Base-by-base conservation (phyloP, 2,797 vertebrate genomes). In the Crenichthys baileyi region DNA sequence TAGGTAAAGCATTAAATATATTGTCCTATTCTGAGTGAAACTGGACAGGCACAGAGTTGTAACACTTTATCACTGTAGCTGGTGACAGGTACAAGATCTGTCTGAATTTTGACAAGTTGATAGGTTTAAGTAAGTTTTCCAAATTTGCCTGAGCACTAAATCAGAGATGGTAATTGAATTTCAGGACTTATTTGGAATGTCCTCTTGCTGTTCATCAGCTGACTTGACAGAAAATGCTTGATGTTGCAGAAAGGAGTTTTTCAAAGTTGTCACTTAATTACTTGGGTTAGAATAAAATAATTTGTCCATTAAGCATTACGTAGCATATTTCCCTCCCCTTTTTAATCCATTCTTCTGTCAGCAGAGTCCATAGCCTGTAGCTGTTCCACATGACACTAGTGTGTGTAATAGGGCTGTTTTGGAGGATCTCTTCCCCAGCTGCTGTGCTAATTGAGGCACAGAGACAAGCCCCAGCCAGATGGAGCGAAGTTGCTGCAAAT, bases 401-500 rank as follows among this genome's bases (percentile, higher is more conserved):
- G 88, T 92, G 88, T 90, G 87, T 93, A 89, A 92, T 90, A 86
- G 90, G 90, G 88, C 86, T 88, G 91, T 90, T 91, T 89, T 89
- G 92, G 91, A 91, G 90, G 80, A 90, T 89, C 90, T 93, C 93
- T 93, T 50, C 90, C 92, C 93, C 95, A 94, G 95, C 95, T 95
- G 95, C 92, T 79, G 90, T 91, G 92, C 93, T 95, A 95, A 96
- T 95, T 95, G 94, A 94, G 92, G 93, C 91, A 82, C 93, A 88
- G 90, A 93, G 88, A 91, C 87, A 75, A 93, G 90, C 91, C 87
- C 82, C 89, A 87, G 88, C 93, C 95, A 96, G 95, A 96, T 95
- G 94, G 94, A 95, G 90, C 88, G 88, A 92, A 94, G 95, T 94
- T 94, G 93, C 92, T 79, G 91, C 91, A 95, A 95, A 96, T 95